phyloP scores from a whole-genome alignment of 2,888 invertebrate species.

The Crepidodera aurea region DNA sequence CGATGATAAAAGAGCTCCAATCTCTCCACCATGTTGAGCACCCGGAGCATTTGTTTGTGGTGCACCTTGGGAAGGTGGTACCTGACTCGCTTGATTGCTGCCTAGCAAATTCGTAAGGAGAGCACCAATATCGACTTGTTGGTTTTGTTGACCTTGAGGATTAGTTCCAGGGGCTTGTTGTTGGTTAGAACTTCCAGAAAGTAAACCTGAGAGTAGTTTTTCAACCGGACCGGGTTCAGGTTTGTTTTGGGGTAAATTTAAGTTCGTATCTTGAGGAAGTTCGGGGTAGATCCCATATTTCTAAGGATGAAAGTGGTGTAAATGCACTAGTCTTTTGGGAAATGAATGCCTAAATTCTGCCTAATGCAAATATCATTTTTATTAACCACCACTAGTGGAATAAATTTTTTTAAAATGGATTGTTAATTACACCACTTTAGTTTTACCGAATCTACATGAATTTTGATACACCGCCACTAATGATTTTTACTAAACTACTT shows the following conservation, averaged over 20 bases:
- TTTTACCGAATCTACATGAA: neutral
- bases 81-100: slow-evolving; percentile 16
- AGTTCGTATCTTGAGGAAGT: slow-evolving; percentile 43
- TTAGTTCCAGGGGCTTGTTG: slow-evolving; percentile 27
- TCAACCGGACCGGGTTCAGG: slow-evolving; percentile 35
- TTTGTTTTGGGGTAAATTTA: slow-evolving; percentile 26
- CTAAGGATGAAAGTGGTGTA: slow-evolving; percentile 34
- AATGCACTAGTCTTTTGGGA: neutral
- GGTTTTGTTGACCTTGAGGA: slow-evolving; percentile 25
- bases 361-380: neutral
- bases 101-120: slow-evolving; percentile 31
- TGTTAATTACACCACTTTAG: slow-evolving; percentile 9
- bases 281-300: slow-evolving; percentile 48
- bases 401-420: neutral
- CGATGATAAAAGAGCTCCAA: slow-evolving; percentile 16
- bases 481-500: neutral
- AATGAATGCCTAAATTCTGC: neutral
- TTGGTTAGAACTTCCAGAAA: slow-evolving; percentile 33
- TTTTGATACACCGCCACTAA: neutral
- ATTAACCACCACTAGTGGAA: neutral
- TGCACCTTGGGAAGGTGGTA: slow-evolving; percentile 5
- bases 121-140: slow-evolving; percentile 30
- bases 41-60: slow-evolving; percentile 17
- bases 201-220: slow-evolving; percentile 36
- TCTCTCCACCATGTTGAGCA: slow-evolving; percentile 17